phyloP scores from a whole-genome alignment of 2,797 vertebrate species.

The Morus bassanus region DNA sequence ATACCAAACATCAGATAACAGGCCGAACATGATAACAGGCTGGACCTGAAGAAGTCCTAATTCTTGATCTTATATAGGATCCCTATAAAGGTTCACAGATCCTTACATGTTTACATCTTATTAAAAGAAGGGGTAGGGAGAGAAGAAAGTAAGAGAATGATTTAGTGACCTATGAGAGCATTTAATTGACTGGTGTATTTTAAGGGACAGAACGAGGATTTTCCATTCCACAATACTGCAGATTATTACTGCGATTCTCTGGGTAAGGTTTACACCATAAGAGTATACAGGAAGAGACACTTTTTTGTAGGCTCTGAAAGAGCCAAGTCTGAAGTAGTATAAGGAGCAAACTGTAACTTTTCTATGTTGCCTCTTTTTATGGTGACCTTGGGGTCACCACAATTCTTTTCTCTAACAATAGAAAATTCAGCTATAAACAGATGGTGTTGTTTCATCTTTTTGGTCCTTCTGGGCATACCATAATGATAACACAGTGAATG shows the following conservation, averaged over 20 bases:
- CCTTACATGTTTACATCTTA: neutral
- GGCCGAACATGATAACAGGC: neutral
- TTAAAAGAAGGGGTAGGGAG: neutral
- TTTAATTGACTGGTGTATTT: neutral
- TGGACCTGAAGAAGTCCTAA: neutral
- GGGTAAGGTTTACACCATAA: neutral
- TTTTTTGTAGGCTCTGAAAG: neutral
- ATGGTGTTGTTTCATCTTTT: slow-evolving; percentile 5
- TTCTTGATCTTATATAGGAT: neutral
- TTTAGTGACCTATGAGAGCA: neutral
- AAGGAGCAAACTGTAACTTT: neutral
- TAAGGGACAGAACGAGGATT: neutral
- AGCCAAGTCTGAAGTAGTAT: neutral
- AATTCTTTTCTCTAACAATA: slow-evolving; percentile 20
- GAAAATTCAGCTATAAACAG: slow-evolving; percentile 8
- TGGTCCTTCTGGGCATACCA: neutral
- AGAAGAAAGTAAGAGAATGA: neutral
- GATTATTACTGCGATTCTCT: neutral
- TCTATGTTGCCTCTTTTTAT: neutral
- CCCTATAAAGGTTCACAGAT: neutral
- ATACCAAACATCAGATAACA: accelerated
- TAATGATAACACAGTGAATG: slow-evolving; percentile 1
- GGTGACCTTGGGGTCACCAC: neutral
- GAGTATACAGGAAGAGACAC: neutral
- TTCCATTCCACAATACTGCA: neutral